Evolutionary conservation across 2,888 invertebrate species (phyloP), one percentile per base, ranked within the genome.

Genomic region (Mesorhabditis sp.): DNA sequence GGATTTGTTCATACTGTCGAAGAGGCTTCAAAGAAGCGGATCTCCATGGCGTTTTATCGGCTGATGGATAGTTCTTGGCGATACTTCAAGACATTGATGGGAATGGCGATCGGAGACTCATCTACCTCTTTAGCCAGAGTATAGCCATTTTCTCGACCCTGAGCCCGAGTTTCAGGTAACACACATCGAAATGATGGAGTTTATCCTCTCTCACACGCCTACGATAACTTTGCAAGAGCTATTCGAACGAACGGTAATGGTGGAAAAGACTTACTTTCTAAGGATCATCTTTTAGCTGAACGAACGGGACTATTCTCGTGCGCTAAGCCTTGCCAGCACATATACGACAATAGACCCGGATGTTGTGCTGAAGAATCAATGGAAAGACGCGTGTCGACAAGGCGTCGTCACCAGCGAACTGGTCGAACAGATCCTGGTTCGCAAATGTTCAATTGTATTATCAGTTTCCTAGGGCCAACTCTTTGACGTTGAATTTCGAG

Each of bases 61-160:
- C 76, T 76, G 78, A 65, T 78, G 3, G 75, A 67, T 43, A 78
- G 76, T 7, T 58, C 76, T 28, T 78, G 78, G 78, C 70, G 70
- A 15, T 74, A 74, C 4, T 74, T 76, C 62, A 78, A 76, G 6
- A 50, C 67, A 15, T 43, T 80, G 15, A 63, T 78, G 4, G 78
- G 80, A 66, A 78, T 80, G 76, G 77, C 78, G 13, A 76, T 80
- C 67, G 80, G 80, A 13, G 80, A 80, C 13, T 70, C 78, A 0
- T 77, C 80, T 3, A 68, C 75, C 50, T 78, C 77, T 6, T 70
- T 80, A 41, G 75, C 76, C 50, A 77, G 76, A 50, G 58, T 50
- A 50, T 13, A n/a, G n/a, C 7, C 58, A 13, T 50, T 50, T 50
- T 50, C n/a, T 50, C 58, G 58, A 50, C 10, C 10, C n/a, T 50